Conservation (phyloP, 2,797 vertebrate genomes). For the Alauda arvensis region DNA sequence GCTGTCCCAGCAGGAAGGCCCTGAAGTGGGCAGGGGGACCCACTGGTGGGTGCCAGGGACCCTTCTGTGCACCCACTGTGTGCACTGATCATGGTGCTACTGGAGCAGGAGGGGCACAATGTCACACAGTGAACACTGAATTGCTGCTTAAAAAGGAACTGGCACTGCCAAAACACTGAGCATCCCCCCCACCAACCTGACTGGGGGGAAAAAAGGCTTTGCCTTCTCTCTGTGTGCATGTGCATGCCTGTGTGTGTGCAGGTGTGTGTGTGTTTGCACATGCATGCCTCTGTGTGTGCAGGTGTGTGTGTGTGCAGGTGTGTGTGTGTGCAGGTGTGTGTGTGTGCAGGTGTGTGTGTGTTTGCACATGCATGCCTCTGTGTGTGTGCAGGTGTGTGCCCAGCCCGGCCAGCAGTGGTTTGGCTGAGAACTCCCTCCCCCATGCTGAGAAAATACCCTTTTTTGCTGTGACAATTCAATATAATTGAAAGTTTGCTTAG, state of each 20-base stretch:
- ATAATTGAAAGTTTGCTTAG: slow-evolving; percentile 63
- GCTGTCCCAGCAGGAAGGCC: accelerated
- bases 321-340: too few relatives aligned
- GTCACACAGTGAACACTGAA: slow-evolving; percentile 40
- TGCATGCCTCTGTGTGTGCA: not conserved
- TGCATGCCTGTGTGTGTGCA: accelerated
- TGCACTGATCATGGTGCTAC: slow-evolving; percentile 45
- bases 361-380: not conserved
- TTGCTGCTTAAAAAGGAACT: slow-evolving; percentile 45
- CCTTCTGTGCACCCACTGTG: not conserved
- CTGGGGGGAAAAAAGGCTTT: slow-evolving; percentile 73
- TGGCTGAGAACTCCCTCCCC: not conserved
- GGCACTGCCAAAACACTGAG: slow-evolving; percentile 51
- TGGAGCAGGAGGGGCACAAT: slow-evolving; percentile 39
- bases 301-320: not conserved
- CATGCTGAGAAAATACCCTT: slow-evolving; percentile 28
- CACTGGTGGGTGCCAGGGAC: not conserved
- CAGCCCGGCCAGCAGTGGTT: accelerated
- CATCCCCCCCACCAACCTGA: slow-evolving; percentile 86
- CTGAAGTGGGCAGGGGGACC: accelerated
- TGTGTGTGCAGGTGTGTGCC: not conserved
- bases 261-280: too few relatives aligned
- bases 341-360: too few relatives aligned
- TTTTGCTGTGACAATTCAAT: slow-evolving; percentile 50
- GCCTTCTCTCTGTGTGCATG: slow-evolving; percentile 72